Base-by-base conservation (phyloP, 2,888 invertebrate species). In the Ophion ventricosus region DNA sequence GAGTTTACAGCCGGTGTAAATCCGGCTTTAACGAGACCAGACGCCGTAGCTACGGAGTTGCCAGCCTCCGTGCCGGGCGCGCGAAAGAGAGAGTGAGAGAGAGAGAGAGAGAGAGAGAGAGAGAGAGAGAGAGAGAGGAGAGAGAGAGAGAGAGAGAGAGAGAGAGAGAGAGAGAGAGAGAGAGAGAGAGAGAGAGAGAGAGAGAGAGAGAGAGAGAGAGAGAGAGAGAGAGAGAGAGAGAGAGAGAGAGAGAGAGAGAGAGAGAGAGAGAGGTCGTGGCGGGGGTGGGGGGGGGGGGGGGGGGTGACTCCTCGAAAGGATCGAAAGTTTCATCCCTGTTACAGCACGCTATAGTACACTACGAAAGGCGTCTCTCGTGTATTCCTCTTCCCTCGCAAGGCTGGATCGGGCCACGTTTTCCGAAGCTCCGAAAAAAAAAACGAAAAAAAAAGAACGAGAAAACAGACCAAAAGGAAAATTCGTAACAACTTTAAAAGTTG, bases 1-100 rank as follows among this genome's bases (percentile, higher is more conserved):
- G 79, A 85, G 84, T 88, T 88, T 88, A 88, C 87, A 87, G 82
- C 83, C 56, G 76, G 82, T 85, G 87, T 88, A 88, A 88, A 88
- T 86, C 85, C 85, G 82, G 82, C 83, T 85, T 88, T 88, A 88
- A 88, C 87, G 84, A 80, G 83, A 80, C 77, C 83, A 80, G 76
- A 80, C 83, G 77, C 77, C 73, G 43, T 43, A 43, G 11, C 43
- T 43, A 14, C 11, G 10, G 11, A 43, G 43, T 10, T 10, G 43
- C 2, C 11, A 14, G 43, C 11, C 11, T 14, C 43, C 2, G 10
- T 43, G 43, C 10, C 10, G 43, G 10, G 10, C 11, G 0, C 10
- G 43, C 11, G 49, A 76, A 40, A 57, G 57, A 59, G 29, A 57
- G 57, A 40, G 56, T 56, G 25, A 11, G 61, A 63, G 26, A 35